Conservation (phyloP, 2,797 vertebrate genomes). For the Gallinago nigripennis region DNA sequence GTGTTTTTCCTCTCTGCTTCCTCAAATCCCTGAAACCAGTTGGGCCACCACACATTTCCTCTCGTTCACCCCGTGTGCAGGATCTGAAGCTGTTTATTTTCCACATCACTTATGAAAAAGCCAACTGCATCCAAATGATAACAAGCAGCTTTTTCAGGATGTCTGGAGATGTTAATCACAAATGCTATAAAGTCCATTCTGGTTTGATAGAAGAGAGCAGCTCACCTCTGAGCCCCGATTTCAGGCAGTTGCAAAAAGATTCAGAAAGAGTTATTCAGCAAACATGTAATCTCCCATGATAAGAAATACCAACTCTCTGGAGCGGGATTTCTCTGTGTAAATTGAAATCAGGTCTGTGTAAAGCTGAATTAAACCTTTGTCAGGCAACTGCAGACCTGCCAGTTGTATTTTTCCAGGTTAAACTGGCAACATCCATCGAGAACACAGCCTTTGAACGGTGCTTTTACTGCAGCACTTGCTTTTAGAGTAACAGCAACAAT, state of each 20-base stretch:
- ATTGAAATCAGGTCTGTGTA: neutral
- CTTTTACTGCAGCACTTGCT: neutral
- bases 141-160: neutral
- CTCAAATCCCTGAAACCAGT: neutral
- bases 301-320: neutral
- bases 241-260: neutral
- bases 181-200: fast-evolving
- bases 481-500: neutral
- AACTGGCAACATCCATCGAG: neutral
- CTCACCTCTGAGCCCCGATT: neutral
- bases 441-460: neutral
- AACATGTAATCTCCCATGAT: neutral
- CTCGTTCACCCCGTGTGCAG: neutral
- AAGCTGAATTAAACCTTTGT: conserved; percentile 27
- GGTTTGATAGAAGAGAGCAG: neutral
- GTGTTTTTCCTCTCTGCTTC: neutral
- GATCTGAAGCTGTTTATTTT: neutral
- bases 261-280: neutral
- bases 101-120: neutral
- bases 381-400: neutral
- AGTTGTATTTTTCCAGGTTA: neutral
- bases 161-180: conserved; percentile 9
- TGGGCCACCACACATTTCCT: neutral
- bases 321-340: conserved; percentile 13
- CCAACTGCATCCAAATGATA: neutral